Base-by-base conservation (phyloP, 2,797 vertebrate genomes). In the Pterois miles region DNA sequence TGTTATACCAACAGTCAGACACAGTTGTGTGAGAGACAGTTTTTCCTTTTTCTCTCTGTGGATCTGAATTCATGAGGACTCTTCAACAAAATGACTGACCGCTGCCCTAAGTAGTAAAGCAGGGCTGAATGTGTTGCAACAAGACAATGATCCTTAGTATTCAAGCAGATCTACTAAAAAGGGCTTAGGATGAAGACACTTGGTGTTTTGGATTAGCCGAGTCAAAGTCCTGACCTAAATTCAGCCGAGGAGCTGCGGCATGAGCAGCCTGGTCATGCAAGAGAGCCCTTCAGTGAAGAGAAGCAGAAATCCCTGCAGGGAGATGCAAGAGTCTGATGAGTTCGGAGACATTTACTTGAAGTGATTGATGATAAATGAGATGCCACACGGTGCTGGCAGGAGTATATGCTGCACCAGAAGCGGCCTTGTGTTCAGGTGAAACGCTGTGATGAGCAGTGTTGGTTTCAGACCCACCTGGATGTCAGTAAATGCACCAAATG, bases 331-430 rank as follows among this genome's bases (percentile, higher is more conserved):
- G 18, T 56, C 53, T 53, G 43, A 71, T 85, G 29, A 74, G 74
- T 27, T 59, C 2, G 25, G 22, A 78, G 71, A 73, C 46, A 46
- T 78, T 74, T 59, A 71, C 63, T 74, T 62, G 20, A 67, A 81
- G 62, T 62, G 76, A 82, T 33, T 63, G 65, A 73, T 74, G 63
- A 86, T 58, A 70, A 82, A 59, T 60, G 71, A 74, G 80, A 86
- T 65, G 83, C 40, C 53, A 40, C 46, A 31, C 31, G 14, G 74
- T 80, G 74, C 31, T 84, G 71, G 75, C 73, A 80, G 62, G 57
- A 67, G 52, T 36, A 2, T 8, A 36, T 34, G 62, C 54, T 59
- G 56, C 46, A 54, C 75, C 52, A 74, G 13, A 72, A 31, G 36
- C n/a, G 43, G 50, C 57, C 53, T 58, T 46, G 48, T 23, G 59